Evolutionary conservation across 1,140 invertebrate species (phyloP).

Genomic region (Phthorimaea operculella): DNA sequence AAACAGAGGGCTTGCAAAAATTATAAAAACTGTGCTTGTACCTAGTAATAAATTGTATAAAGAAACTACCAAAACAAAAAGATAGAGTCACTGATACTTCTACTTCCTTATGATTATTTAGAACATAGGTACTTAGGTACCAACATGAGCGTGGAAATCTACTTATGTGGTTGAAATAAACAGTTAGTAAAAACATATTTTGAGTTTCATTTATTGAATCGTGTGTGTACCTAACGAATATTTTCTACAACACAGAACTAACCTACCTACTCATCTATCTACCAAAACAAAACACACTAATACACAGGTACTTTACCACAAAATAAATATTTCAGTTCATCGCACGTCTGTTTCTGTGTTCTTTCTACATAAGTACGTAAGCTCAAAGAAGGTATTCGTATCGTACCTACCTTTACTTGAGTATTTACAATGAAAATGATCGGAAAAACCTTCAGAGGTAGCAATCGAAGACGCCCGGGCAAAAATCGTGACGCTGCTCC

Average conservation of each 20-base stretch:
- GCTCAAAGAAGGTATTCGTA: no score
- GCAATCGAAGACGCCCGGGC: constrained; percentile 47
- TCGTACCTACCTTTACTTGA: no score
- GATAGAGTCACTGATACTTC: constrained; percentile 1
- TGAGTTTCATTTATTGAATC: constrained; percentile 8
- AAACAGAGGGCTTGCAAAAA: neutral
- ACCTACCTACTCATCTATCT: no score
- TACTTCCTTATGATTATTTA: constrained; percentile 2
- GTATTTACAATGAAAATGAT: constrained; percentile 38
- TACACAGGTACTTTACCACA: no score
- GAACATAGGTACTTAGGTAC: constrained; percentile 5
- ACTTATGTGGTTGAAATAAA: constrained; percentile 55
- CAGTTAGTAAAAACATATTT: constrained; percentile 46
- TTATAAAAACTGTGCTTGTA: no score
- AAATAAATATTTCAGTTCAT: no score
- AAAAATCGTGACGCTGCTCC: constrained; percentile 52
- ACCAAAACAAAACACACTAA: no score
- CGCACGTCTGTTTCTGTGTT: no score
- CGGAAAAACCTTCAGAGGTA: constrained; percentile 46
- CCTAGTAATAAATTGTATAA: constrained; percentile 5
- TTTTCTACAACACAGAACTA: no score
- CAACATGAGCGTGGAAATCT: constrained; percentile 24
- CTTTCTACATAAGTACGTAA: no score
- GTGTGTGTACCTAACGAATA: constrained; percentile 4
- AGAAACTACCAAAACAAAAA: constrained; percentile 12